Evolutionary conservation across 2,797 vertebrate species (phyloP).

Genomic region (Hylomyscus alleni): DNA sequence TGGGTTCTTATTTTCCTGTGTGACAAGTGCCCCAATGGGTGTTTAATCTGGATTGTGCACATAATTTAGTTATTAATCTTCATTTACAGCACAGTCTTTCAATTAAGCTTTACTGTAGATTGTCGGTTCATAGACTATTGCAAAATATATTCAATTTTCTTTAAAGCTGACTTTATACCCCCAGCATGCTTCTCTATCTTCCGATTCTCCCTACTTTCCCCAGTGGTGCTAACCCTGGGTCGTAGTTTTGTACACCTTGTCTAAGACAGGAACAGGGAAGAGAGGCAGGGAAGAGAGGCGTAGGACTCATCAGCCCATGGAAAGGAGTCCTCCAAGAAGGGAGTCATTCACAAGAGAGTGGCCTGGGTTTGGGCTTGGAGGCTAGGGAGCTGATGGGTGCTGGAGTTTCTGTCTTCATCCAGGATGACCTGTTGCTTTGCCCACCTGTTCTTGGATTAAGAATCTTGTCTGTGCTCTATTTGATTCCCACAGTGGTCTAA

Average conservation of each 20-base stretch:
- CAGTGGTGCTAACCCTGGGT: neutral
- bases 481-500: neutral
- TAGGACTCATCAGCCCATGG: neutral
- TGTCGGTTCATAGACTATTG: neutral
- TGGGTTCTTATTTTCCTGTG: slow-evolving; percentile 40
- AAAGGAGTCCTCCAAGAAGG: neutral
- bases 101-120: slow-evolving; percentile 42
- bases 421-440: neutral
- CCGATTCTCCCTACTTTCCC: neutral
- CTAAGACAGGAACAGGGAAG: neutral
- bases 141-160: slow-evolving; percentile 13
- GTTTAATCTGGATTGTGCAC: neutral
- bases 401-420: neutral
- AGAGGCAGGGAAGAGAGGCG: neutral
- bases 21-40: neutral
- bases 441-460: neutral
- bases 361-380: neutral
- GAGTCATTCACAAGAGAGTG: neutral
- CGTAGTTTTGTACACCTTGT: neutral
- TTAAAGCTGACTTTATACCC: slow-evolving; percentile 12
- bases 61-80: slow-evolving; percentile 53
- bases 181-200: neutral
- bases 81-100: neutral
- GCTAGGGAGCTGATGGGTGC: neutral
- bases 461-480: slow-evolving; percentile 5